Conservation (phyloP, 2,797 vertebrate species). For the Sebastes oblongus region DNA sequence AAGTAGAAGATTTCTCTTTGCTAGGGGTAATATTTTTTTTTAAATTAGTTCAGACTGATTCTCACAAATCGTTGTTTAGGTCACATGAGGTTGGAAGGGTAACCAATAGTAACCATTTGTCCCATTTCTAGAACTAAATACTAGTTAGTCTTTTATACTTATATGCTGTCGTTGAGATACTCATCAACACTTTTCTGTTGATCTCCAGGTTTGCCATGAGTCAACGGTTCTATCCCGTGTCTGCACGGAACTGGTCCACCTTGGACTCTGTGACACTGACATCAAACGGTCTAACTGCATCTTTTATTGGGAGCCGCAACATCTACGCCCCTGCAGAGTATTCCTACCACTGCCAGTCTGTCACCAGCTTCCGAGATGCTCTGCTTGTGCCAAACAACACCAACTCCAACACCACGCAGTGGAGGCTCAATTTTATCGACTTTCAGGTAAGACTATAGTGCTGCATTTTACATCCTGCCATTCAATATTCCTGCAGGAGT, state of each 20-base stretch:
- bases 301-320: conserved; percentile 74
- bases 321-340: conserved; percentile 86
- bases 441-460: conserved; percentile 85
- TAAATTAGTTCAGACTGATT: no score
- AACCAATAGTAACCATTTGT: not conserved
- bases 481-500: not conserved
- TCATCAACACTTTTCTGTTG: not conserved
- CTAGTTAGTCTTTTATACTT: no score
- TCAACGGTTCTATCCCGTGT: conserved; percentile 78
- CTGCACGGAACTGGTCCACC: conserved; percentile 85
- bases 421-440: conserved; percentile 82
- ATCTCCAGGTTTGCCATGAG: conserved; percentile 80
- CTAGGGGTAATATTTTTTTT: no score
- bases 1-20: no score
- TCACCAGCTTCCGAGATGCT: conserved; percentile 69
- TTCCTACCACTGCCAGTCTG: conserved; percentile 85
- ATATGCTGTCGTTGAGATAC: not conserved
- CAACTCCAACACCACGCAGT: conserved; percentile 42
- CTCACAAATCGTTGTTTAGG: no score
- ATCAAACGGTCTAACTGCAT: not conserved
- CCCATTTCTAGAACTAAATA: not conserved
- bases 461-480: not conserved
- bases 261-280: conserved; percentile 81
- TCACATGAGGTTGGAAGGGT: no score
- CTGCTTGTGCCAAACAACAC: conserved; percentile 67